Percentiles rank a stretch among this genome's conserved stretches.
Evolutionary conservation across 2,113 vertebrate genomes (phyloP).

Genomic region (Chamaea fasciata): DNA sequence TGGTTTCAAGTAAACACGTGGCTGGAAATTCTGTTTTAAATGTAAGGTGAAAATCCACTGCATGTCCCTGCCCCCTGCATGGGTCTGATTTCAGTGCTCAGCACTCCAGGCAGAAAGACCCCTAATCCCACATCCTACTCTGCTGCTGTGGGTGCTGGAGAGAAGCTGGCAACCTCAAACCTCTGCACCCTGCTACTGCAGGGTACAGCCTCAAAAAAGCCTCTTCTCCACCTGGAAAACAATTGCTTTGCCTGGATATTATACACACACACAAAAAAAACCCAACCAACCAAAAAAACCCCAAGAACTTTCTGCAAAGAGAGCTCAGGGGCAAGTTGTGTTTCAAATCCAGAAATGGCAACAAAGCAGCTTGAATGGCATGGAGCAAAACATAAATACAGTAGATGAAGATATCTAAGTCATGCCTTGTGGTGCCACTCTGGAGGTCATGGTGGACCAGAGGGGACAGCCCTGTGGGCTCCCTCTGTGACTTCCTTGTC

Average conservation of each 20-base stretch:
- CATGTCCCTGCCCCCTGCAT: background rate
- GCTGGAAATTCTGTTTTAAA: background rate
- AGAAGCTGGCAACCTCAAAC: background rate
- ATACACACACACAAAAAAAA: background rate
- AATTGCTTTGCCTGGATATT: background rate
- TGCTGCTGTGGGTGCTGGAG: no score
- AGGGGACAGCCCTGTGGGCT: background rate
- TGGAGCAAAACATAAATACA: background rate
- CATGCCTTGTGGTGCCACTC: background rate
- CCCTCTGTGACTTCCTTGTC: conserved; percentile 41
- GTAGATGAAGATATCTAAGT: background rate
- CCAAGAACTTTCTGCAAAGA: background rate
- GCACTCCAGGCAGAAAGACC: background rate
- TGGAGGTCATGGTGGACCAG: fast-evolving
- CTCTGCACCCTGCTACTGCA: background rate
- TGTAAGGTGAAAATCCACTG: background rate
- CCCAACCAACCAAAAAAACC: background rate
- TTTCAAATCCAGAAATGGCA: background rate
- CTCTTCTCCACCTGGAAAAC: background rate
- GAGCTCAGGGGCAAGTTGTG: background rate
- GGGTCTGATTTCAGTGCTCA: background rate
- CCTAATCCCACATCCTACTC: background rate
- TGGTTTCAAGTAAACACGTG: background rate
- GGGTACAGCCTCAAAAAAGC: background rate
- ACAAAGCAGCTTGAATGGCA: background rate